A percentile compares a stretch with the other conserved stretches of the same genome.
These are phyloP conservation scores for Notiomystis cincta DNA, from an alignment of 2,113 vertebrate genomes.

Conservation along the genomic window DNA sequence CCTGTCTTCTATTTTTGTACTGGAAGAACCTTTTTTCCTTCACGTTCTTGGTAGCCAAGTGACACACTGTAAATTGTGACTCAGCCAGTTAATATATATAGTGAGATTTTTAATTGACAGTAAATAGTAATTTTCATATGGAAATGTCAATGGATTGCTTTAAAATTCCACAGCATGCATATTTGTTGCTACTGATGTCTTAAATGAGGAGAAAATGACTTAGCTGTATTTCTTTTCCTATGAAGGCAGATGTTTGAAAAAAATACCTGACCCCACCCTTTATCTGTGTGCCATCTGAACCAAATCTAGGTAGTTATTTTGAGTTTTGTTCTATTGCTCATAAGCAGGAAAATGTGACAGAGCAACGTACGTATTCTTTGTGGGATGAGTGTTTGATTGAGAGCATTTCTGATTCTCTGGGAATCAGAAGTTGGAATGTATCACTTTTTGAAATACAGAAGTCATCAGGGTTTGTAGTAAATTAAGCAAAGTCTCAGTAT, in stretches of 20 bases:
- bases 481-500: background rate
- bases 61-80: background rate
- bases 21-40: background rate
- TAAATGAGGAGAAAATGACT: slow-evolving; percentile 24
- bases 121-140: background rate
- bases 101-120: slow-evolving; percentile 4
- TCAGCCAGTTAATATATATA: slow-evolving; percentile 9
- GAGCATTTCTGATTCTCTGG: background rate
- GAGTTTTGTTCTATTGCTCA: background rate
- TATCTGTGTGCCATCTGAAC: background rate
- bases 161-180: background rate
- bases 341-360: background rate
- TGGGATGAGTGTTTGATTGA: background rate
- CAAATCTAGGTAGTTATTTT: background rate
- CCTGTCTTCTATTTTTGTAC: background rate
- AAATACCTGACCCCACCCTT: background rate
- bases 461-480: background rate
- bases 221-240: background rate
- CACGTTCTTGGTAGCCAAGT: background rate
- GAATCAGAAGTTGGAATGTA: background rate
- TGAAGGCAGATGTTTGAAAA: background rate
- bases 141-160: background rate
- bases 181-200: slow-evolving; percentile 5
- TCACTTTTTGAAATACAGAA: background rate
- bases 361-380: background rate